Base-by-base conservation (phyloP, 2,888 invertebrate genomes). In the Calameuta idolon region DNA sequence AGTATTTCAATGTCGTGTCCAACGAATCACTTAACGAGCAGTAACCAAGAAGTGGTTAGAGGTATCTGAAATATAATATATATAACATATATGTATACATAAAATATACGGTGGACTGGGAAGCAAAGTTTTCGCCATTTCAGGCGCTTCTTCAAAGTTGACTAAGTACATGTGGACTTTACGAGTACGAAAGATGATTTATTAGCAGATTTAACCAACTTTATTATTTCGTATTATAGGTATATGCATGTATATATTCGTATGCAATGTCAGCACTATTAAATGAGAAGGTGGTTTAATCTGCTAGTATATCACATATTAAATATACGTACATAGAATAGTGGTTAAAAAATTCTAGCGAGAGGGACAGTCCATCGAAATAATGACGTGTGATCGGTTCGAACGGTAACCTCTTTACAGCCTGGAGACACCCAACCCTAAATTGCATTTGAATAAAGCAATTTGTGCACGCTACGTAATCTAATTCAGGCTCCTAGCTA, bases 361-460 rank as follows among this genome's bases (percentile, higher is more conserved):
- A 55, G 23, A 55, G 55, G 55, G 23, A 23, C 23, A 55, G 55
- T 23, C 23, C 23, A 23, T 23, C 55, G 5, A 55, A 55, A 55
- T 55, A 23, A 55, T 55, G 23, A 55, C 23, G 55, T 5, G 23
- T 55, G 23, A 55, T 23, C 55, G 23, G 71, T 33, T 71, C 71
- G 31, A 71, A 71, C 33, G 71, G 12, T 71, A 71, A 33, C 71
- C 30, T 71, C 71, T 71, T 71, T 34, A 71, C 12, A 23, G 71
- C 31, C 71, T 78, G 79, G n/a, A 81, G 85, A 82, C 81, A 80
- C 81, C 81, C 81, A 69, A 76, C 73, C 76, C 79, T 76, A 86
- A 88, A 88, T 86, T 85, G 87, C 87, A 90, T 90, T 90, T 90
- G 90, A 90, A 90, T 90, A 90, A 90, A 90, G 89, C 89, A 89